phyloP scores from a whole-genome alignment of 2,113 vertebrate species.

The Candoia aspera region DNA sequence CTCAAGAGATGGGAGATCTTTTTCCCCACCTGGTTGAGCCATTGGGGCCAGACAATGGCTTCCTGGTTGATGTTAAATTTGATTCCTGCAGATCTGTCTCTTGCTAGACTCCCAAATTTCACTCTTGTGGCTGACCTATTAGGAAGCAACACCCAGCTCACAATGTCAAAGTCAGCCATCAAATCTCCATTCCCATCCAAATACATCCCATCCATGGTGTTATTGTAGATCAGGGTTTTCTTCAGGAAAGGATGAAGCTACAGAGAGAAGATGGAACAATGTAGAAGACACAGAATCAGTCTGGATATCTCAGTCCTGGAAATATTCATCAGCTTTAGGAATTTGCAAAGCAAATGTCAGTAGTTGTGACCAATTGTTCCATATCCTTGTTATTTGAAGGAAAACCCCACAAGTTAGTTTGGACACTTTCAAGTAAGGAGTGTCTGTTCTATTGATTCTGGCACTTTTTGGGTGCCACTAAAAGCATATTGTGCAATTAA shows the following conservation, averaged over 20 bases:
- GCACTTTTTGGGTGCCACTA: too few relatives aligned
- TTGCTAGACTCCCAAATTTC: neutral
- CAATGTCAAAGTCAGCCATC: too few relatives aligned
- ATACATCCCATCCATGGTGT: neutral
- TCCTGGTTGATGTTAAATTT: neutral
- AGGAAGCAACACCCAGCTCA: neutral
- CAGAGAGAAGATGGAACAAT: neutral
- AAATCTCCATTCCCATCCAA: too few relatives aligned
- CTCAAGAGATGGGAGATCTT: neutral
- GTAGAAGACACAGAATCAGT: neutral
- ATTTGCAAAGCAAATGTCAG: too few relatives aligned
- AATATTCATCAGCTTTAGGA: neutral
- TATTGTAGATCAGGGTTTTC: neutral
- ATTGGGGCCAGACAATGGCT: neutral
- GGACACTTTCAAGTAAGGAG: too few relatives aligned
- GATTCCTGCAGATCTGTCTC: neutral
- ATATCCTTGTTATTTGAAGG: too few relatives aligned
- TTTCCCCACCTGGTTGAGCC: neutral
- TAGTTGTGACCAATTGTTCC: too few relatives aligned
- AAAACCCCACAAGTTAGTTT: neutral
- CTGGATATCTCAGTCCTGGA: neutral
- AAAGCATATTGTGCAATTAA: too few relatives aligned
- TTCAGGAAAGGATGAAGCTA: neutral
- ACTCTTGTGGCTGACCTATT: neutral
- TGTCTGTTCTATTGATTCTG: too few relatives aligned